phyloP scores from a whole-genome alignment of 2,113 vertebrate species.

The Synchiropus splendidus region DNA sequence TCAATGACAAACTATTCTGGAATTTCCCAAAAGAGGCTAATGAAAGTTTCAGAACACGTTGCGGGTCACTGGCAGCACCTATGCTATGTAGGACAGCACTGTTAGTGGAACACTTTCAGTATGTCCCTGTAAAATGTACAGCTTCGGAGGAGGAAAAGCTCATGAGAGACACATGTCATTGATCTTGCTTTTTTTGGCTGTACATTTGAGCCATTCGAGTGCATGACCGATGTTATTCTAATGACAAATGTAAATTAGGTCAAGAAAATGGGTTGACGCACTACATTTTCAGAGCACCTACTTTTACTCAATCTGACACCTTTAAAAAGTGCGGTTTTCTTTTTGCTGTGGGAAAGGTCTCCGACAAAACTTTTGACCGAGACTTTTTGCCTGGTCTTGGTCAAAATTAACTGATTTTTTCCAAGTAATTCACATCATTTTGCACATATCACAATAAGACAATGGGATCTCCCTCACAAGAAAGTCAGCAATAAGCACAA shows the following conservation, averaged over 20 bases:
- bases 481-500: too few relatives aligned
- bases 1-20: slow-evolving; percentile 98
- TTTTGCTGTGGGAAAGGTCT: background rate
- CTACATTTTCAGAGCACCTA: slow-evolving; percentile 28
- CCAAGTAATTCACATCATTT: too few relatives aligned
- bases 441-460: too few relatives aligned
- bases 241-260: too few relatives aligned
- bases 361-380: slow-evolving; percentile 1
- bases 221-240: background rate
- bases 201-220: too few relatives aligned
- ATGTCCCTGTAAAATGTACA: slow-evolving; percentile 14
- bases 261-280: slow-evolving; percentile 18
- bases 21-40: slow-evolving; percentile 53
- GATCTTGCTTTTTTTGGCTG: too few relatives aligned
- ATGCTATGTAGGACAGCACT: slow-evolving; percentile 38
- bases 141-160: slow-evolving; percentile 9
- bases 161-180: background rate
- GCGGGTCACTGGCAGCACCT: slow-evolving; percentile 35
- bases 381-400: too few relatives aligned
- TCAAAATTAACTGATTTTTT: too few relatives aligned
- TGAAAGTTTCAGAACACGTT: slow-evolving; percentile 19
- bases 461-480: too few relatives aligned
- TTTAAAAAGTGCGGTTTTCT: slow-evolving; percentile 8
- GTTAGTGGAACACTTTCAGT: slow-evolving; percentile 21
- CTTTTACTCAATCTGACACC: slow-evolving; percentile 15